Percentiles rank a stretch among this genome's conserved stretches.
These are phyloP conservation scores for Smutsia temminckii DNA, from an alignment of 2,797 vertebrate genomes.

Conservation along the genomic window DNA sequence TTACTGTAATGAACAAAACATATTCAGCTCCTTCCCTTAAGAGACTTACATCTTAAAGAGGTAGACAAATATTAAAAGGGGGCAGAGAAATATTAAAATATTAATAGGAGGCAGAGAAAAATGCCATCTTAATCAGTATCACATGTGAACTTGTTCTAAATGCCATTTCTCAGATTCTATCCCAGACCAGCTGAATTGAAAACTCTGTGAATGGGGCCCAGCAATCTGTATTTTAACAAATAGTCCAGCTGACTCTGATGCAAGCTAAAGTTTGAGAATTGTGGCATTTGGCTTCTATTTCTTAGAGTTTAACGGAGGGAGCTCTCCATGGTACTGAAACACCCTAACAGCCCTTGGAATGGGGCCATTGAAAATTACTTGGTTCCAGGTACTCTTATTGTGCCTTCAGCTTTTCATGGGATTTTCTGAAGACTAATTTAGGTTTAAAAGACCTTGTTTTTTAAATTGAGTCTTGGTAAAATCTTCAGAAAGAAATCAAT, in stretches of 20 bases:
- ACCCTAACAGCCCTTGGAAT: not conserved
- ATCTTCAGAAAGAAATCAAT: slow-evolving; percentile 70
- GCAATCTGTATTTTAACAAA: not conserved
- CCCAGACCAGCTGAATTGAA: not conserved
- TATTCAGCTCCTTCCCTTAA: not conserved
- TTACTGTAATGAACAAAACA: not conserved
- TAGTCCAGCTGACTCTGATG: not conserved
- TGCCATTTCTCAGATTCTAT: not conserved
- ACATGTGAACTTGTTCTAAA: not conserved
- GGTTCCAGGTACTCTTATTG: not conserved
- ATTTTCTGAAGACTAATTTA: slow-evolving; percentile 62
- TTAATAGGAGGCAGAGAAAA: not conserved
- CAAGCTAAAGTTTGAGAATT: not conserved
- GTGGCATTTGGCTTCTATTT: not conserved
- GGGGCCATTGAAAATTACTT: not conserved
- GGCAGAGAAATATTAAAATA: not conserved
- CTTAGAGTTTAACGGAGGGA: not conserved
- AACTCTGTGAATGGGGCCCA: not conserved
- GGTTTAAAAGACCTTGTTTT: slow-evolving; percentile 62
- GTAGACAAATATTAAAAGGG: not conserved
- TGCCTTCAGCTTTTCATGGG: slow-evolving; percentile 39
- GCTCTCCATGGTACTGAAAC: not conserved
- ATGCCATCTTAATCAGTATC: not conserved
- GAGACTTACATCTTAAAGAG: not conserved
- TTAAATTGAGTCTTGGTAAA: slow-evolving; percentile 64